Conservation (phyloP, 2,888 invertebrate species). For the Epiperipatus broadwayi region DNA sequence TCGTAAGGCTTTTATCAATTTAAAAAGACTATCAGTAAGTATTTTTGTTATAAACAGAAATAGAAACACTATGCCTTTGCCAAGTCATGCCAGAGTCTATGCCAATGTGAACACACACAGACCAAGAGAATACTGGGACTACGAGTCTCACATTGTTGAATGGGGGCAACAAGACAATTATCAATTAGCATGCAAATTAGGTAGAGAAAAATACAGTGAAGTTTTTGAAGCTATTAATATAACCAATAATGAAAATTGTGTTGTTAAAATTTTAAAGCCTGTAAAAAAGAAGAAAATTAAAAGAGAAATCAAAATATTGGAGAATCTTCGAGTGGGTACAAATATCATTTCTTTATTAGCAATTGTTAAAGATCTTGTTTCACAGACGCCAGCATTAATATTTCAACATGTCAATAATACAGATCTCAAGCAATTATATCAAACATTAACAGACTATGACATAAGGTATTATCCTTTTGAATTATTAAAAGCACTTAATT, state of each 20-base stretch:
- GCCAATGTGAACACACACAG: slow-evolving; percentile 34
- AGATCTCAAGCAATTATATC: slow-evolving; percentile 99
- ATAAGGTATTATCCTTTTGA: slow-evolving; percentile 98
- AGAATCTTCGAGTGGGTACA: slow-evolving; percentile 96
- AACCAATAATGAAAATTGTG: slow-evolving; percentile 95
- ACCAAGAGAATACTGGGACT: slow-evolving; percentile 37
- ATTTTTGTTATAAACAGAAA: too few species aligned
- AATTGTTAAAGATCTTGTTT: slow-evolving; percentile 93
- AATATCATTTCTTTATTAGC: slow-evolving; percentile 96
- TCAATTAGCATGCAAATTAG: slow-evolving; percentile 91
- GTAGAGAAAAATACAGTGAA: slow-evolving; percentile 99
- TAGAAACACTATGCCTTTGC: too few species aligned
- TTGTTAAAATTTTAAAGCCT: slow-evolving; percentile 98
- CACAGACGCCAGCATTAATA: slow-evolving; percentile 92
- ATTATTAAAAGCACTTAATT: slow-evolving; percentile 81
- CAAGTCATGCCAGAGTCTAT: slow-evolving; percentile 33
- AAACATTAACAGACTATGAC: slow-evolving; percentile 97
- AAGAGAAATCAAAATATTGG: slow-evolving; percentile 98
- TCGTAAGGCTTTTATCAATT: too few species aligned
- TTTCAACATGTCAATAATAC: slow-evolving; percentile 99
- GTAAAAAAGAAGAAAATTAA: slow-evolving; percentile 99
- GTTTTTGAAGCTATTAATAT: slow-evolving; percentile 98
- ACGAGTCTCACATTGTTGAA: slow-evolving; percentile 33
- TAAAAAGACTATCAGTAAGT: too few species aligned
- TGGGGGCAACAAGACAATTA: slow-evolving; percentile 87